Conservation (phyloP, 2,113 vertebrate species). For the Psammodynastes pulverulentus region DNA sequence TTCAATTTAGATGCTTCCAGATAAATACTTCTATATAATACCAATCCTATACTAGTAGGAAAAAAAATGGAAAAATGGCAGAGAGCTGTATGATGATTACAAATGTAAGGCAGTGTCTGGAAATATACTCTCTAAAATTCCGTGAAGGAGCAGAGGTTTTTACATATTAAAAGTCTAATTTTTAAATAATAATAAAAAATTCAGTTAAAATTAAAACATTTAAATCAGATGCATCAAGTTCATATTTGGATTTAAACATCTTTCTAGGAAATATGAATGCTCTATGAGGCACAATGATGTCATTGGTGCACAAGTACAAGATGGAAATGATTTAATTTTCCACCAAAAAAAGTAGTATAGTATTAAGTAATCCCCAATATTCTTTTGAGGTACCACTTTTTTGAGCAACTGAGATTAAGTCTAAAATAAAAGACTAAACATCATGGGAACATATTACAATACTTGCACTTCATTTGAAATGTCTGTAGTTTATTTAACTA, state of each 20-base stretch:
- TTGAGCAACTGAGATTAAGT: neutral
- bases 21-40: neutral
- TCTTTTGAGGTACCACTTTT: neutral
- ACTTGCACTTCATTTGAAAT: neutral
- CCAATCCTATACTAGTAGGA: neutral
- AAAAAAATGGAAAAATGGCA: neutral
- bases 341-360: neutral
- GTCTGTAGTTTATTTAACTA: neutral
- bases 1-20: neutral
- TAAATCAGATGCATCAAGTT: neutral
- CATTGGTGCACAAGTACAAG: neutral
- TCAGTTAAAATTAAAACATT: neutral
- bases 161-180: neutral
- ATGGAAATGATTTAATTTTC: neutral
- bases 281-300: too few species aligned
- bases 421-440: neutral
- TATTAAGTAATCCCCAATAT: neutral
- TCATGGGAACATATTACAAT: neutral
- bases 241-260: neutral
- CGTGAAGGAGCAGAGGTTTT: neutral
- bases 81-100: neutral
- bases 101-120: neutral
- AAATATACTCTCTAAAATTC: neutral
- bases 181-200: neutral
- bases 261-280: neutral